Evolutionary conservation across 64 coral and sea anemone genomes (phyloP).

Genomic region (Orbicella faveolata): DNA sequence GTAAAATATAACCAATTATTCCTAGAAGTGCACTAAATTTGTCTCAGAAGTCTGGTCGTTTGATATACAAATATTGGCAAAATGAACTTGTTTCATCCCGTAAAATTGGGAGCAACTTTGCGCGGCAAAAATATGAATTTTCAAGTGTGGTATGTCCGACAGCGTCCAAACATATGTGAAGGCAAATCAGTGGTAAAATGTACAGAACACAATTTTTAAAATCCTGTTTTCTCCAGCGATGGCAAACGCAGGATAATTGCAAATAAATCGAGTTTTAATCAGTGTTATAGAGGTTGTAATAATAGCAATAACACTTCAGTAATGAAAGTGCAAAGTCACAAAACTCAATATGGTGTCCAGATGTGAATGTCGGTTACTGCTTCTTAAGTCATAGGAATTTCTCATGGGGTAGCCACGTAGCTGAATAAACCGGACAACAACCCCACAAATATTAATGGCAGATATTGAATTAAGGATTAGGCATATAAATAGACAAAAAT

Average conservation of each 20-base stretch:
- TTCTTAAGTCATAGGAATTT: no score
- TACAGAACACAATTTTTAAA: neutral
- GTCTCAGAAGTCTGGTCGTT: no score
- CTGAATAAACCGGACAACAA: neutral
- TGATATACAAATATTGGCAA: no score
- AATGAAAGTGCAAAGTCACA: neutral
- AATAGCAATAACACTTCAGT: neutral
- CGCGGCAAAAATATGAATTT: no score
- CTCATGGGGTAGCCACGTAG: no score
- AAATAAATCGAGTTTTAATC: conserved; percentile 23
- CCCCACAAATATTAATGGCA: neutral
- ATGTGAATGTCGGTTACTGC: neutral
- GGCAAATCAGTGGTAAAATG: neutral
- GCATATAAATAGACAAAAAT: neutral
- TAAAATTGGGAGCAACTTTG: no score
- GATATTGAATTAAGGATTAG: neutral
- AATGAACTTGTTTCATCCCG: no score
- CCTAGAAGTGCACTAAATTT: no score
- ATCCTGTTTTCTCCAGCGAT: neutral
- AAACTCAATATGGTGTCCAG: conserved; percentile 19
- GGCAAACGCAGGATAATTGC: neutral
- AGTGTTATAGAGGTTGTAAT: neutral
- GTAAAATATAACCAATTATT: no score
- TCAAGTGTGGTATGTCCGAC: no score
- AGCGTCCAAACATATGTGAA: neutral